Base-by-base conservation (phyloP, 64 coral and sea anemone genomes). In the Stichodactyla helianthus region DNA sequence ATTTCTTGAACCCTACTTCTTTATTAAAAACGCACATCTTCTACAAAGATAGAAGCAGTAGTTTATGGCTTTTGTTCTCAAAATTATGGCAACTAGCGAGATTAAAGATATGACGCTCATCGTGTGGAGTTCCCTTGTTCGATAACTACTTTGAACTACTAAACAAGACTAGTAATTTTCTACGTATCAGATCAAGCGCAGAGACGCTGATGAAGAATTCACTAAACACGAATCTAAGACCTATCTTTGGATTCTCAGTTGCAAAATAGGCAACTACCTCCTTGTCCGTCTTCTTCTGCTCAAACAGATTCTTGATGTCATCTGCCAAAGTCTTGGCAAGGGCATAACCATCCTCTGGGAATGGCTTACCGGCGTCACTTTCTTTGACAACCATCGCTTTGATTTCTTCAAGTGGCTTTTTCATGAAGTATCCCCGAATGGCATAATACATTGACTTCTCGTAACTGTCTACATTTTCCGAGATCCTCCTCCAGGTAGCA, bases 241-340 rank as follows among this genome's bases (percentile, higher is more conserved):
- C 14, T 71, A 56, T 85, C 4, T 77, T 90, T 74, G 88, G 65
- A 10, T 55, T 35, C 13, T 55, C 64, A 50, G 59, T 84, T 59
- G 88, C 79, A 85, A 90, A 90, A 84, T 70, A 90, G 10, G 12
- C 83, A 23, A 76, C 82, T 56, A 90, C 74, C 19, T 90, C 88
- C 20, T 90, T 83, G 60, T 90, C 88, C 8, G 82, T 90, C 88
- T 61, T 90, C 4, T 84, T 76, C n/a, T 90, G 19, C 2, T 58
- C 52, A 52, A 90, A 22, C 20, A 74, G 16, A 23, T 77, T 17
- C 19, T 84, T 84, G 25, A 90, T 90, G 52, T 90, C 82, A 26
- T 77, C 82, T 84, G 88, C 88, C 25, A 90, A 50, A 20, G 65
- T 54, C 82, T 77, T 77, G 88, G 80, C 88, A 54, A 85, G 64